Evolutionary conservation across 2,797 vertebrate species (phyloP).

Genomic region (Chiloscyllium punctatum): DNA sequence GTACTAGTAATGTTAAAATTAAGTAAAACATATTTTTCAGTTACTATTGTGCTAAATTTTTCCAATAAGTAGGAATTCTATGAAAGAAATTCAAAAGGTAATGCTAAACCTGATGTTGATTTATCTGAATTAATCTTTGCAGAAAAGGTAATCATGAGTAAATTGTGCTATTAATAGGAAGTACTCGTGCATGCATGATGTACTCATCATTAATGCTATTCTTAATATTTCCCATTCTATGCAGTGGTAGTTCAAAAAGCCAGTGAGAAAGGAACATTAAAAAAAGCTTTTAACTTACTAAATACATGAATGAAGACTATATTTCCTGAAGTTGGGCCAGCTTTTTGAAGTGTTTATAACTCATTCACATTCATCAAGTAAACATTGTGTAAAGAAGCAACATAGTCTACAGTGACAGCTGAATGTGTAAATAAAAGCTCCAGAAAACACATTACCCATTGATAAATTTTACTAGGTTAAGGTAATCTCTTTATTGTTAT

Average conservation of each 20-base stretch:
- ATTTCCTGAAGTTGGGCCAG: no score
- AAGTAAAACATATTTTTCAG: neutral
- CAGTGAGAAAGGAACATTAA: neutral
- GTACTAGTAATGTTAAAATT: neutral
- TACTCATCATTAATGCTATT: neutral
- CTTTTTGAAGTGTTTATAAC: no score
- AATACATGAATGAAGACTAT: neutral
- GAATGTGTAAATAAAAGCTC: no score
- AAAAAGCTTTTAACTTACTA: neutral
- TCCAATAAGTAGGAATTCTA: neutral
- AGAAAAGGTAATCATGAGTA: neutral
- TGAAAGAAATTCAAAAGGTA: neutral
- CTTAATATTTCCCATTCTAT: neutral
- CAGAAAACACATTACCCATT: no score
- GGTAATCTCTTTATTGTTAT: no score
- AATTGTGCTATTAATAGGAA: neutral
- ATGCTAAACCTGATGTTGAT: neutral
- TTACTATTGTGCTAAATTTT: neutral
- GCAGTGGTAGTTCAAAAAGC: neutral
- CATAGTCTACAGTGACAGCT: no score
- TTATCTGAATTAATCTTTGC: neutral
- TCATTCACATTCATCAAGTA: no score
- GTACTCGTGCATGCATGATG: neutral
- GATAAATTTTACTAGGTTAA: no score
- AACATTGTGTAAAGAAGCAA: no score